Percentiles rank a stretch among this genome's conserved stretches.
phyloP scores from a whole-genome alignment of 2,888 invertebrate genomes.

The Hyles lineata region DNA sequence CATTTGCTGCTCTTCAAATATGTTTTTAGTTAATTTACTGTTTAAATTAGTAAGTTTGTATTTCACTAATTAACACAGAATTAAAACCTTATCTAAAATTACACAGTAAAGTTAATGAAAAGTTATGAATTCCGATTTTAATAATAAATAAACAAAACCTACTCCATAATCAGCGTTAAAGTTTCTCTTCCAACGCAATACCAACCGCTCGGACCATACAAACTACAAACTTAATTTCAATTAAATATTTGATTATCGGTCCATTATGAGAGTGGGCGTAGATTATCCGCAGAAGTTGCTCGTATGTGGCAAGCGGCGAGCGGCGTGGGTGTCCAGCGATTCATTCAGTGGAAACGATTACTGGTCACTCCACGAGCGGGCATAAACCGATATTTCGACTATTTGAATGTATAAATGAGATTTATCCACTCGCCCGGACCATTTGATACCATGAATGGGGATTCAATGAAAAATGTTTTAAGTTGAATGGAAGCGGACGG shows the following conservation, averaged over 20 bases:
- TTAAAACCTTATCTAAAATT: no score
- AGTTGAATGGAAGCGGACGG: slow-evolving; percentile 19
- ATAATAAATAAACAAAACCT: no score
- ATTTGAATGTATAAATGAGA: slow-evolving; percentile 23
- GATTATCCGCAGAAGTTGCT: background rate
- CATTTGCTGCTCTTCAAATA: no score
- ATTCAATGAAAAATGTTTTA: slow-evolving; percentile 18
- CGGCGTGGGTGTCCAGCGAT: slow-evolving; percentile 27
- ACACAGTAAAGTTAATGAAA: no score
- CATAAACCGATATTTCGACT: slow-evolving; percentile 21
- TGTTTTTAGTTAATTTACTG: no score
- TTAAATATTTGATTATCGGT: slow-evolving; percentile 23
- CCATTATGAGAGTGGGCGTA: slow-evolving; percentile 20
- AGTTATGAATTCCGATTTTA: no score
- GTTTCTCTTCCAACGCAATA: background rate
- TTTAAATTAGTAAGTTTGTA: no score
- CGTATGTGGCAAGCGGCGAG: background rate
- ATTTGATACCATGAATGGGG: slow-evolving; percentile 23
- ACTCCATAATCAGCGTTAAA: no score
- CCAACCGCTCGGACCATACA: background rate
- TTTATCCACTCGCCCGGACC: slow-evolving; percentile 23
- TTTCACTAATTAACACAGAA: no score
- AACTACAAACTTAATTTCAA: slow-evolving; percentile 11
- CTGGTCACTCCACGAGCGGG: slow-evolving; percentile 3
- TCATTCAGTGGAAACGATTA: slow-evolving; percentile 18